Conservation (phyloP, 1,140 invertebrate genomes). For the Macrocentrus cingulum region DNA sequence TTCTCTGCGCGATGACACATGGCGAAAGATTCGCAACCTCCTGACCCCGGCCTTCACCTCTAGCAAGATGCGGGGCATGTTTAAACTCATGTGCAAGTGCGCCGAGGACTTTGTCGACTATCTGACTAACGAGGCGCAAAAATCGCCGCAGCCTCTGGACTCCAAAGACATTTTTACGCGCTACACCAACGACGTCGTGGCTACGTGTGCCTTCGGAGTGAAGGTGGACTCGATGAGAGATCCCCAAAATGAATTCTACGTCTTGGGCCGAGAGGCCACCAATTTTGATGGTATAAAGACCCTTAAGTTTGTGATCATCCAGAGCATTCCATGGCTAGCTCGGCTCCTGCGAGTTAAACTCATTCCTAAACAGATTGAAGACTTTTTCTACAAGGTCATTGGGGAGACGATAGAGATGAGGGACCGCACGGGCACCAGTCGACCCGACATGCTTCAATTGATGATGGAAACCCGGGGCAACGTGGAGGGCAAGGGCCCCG, state of each 20-base stretch:
- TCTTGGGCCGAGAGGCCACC: constrained; percentile 42
- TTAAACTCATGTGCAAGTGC: constrained; percentile 54
- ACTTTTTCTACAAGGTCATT: constrained; percentile 41
- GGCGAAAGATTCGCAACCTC: constrained; percentile 62
- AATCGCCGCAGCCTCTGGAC: constrained; percentile 31
- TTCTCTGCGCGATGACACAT: constrained; percentile 58
- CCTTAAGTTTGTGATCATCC: constrained; percentile 4
- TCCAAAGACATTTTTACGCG: constrained; percentile 33
- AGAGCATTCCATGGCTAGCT: background rate
- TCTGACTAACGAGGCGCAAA: too few species aligned
- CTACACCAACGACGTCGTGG: constrained; percentile 35
- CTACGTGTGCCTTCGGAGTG: constrained; percentile 35
- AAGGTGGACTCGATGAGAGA: constrained; percentile 38
- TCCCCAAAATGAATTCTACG: constrained; percentile 56
- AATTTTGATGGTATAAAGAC: constrained; percentile 20
- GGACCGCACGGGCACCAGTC: constrained; percentile 29
- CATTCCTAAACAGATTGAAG: constrained; percentile 16
- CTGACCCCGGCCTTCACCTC: constrained; percentile 64
- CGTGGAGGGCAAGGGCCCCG: constrained; percentile 39
- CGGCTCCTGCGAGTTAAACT: constrained; percentile 10
- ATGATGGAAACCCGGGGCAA: constrained; percentile 54
- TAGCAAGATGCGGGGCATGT: constrained; percentile 63
- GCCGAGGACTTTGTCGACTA: constrained; percentile 26
- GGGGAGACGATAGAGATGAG: constrained; percentile 39
- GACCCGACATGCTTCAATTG: constrained; percentile 48